Conservation (phyloP, 2,113 vertebrate species). For the Bufo gargarizans region DNA sequence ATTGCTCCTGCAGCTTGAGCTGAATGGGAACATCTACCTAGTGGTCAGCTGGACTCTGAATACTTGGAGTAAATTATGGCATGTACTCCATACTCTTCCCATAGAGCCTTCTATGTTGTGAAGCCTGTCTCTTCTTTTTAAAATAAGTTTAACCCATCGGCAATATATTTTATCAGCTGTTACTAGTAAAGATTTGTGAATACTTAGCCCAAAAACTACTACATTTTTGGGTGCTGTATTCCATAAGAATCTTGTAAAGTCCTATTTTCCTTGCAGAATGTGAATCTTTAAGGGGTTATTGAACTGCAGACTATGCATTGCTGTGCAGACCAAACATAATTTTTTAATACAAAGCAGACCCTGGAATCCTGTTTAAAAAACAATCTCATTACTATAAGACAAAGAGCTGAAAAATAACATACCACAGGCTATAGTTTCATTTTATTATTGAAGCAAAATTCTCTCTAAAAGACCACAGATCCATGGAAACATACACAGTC, state of each 20-base stretch:
- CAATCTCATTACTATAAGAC: slow-evolving; percentile 21
- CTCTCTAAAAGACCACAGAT: slow-evolving; percentile 29
- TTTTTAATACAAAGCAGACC: slow-evolving; percentile 42
- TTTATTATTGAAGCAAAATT: slow-evolving; percentile 50
- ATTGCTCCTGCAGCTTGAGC: background rate
- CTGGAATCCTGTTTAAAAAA: slow-evolving; percentile 9
- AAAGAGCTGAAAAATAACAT: slow-evolving; percentile 29
- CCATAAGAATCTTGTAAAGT: background rate
- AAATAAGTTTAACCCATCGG: background rate
- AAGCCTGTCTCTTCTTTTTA: background rate
- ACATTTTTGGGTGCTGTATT: background rate
- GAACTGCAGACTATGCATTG: slow-evolving; percentile 7
- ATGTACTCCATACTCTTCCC: too few relatives aligned
- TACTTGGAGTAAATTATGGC: too few relatives aligned
- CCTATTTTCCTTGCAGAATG: background rate
- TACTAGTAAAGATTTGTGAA: background rate
- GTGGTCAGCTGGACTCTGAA: background rate
- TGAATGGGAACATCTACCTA: background rate
- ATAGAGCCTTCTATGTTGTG: background rate
- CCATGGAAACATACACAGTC: slow-evolving; percentile 33
- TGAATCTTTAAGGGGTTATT: slow-evolving; percentile 6
- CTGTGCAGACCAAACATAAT: slow-evolving; percentile 38
- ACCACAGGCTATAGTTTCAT: slow-evolving; percentile 30
- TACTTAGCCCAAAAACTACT: background rate
- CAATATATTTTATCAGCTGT: too few relatives aligned